These are phyloP conservation scores for Alviniconcha strummeri DNA, from an alignment of 2,888 invertebrate genomes.

Conservation along the genomic window DNA sequence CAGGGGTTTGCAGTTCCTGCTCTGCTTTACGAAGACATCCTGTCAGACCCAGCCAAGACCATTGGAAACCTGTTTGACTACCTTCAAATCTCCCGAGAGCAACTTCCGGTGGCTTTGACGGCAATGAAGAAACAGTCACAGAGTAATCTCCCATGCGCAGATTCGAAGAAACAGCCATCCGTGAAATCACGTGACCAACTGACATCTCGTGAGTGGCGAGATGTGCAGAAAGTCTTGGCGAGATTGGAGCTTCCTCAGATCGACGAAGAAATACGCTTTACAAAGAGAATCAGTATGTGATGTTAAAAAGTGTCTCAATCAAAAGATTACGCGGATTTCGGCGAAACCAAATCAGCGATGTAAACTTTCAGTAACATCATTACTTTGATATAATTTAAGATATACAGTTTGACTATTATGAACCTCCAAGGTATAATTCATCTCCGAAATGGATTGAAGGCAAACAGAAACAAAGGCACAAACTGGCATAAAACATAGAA, in stretches of 20 bases:
- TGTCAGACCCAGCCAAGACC: background rate
- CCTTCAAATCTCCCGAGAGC: slow-evolving; percentile 5
- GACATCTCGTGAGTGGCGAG: background rate
- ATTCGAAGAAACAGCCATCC: background rate
- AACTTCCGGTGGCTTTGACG: slow-evolving; percentile 10
- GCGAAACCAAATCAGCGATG: too few species aligned
- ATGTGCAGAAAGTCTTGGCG: background rate
- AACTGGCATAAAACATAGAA: too few species aligned
- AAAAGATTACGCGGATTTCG: too few species aligned
- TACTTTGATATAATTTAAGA: too few species aligned
- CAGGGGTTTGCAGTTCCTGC: background rate
- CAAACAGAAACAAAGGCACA: too few species aligned
- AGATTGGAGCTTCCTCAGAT: background rate
- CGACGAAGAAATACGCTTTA: background rate
- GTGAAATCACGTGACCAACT: background rate
- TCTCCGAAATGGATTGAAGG: too few species aligned
- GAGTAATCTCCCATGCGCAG: slow-evolving; percentile 1
- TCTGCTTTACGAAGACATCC: background rate
- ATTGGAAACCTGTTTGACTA: slow-evolving; percentile 18
- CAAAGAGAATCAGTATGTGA: too few species aligned
- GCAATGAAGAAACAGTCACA: slow-evolving; percentile 29
- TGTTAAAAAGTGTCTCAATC: too few species aligned
- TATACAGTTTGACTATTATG: too few species aligned
- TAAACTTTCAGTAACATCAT: too few species aligned
- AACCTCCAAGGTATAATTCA: too few species aligned